Percentiles rank a stretch among this genome's conserved stretches.
These are phyloP conservation scores for Parasteatoda lunata DNA, from an alignment of 2,888 invertebrate genomes.

Conservation along the genomic window DNA sequence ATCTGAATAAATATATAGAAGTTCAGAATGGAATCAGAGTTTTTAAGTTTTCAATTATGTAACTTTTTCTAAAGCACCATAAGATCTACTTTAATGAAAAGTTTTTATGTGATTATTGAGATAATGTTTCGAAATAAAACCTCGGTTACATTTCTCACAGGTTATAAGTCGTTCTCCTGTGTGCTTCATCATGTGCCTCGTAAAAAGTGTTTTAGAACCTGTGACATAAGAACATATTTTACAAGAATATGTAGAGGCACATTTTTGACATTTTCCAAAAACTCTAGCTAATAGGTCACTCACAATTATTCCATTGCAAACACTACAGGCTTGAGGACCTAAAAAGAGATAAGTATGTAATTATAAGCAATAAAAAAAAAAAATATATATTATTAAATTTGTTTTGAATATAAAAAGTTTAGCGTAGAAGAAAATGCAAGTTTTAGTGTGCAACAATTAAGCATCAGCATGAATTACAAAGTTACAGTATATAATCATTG, in stretches of 20 bases:
- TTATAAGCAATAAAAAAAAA: no score
- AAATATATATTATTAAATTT: no score
- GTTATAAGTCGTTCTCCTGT: slow-evolving; percentile 42
- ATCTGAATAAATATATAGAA: no score
- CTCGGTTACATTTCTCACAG: slow-evolving; percentile 31
- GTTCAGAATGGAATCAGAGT: no score
- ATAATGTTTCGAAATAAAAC: slow-evolving; percentile 51
- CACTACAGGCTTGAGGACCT: slow-evolving; percentile 8
- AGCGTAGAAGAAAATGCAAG: no score
- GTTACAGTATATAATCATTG: no score
- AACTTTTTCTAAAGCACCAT: no score
- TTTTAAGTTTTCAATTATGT: no score
- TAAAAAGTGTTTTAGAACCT: slow-evolving; percentile 33
- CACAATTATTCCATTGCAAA: slow-evolving; percentile 5
- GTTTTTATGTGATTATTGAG: slow-evolving; percentile 45
- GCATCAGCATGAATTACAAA: no score
- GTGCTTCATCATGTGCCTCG: slow-evolving; percentile 54
- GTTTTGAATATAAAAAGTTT: no score
- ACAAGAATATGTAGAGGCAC: slow-evolving; percentile 5
- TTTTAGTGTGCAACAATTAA: no score
- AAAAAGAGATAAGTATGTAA: not conserved
- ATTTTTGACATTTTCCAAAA: slow-evolving; percentile 1
- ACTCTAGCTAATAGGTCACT: not conserved
- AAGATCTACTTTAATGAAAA: not conserved
- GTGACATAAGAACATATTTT: slow-evolving; percentile 30